Conservation (phyloP, 2,113 vertebrate species). For the Neogale vison region DNA sequence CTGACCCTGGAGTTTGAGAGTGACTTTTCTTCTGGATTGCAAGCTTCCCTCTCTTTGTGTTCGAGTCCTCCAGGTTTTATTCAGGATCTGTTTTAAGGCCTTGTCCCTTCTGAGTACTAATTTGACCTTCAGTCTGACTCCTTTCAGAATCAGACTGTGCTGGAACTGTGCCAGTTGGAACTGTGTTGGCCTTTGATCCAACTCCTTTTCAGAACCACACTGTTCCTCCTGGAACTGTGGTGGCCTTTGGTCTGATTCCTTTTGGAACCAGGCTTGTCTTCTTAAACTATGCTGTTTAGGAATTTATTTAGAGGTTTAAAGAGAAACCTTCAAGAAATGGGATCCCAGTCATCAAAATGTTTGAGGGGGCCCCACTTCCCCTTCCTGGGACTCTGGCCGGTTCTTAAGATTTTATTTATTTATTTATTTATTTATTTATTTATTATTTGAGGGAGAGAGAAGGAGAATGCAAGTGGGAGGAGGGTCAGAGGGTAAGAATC, state of each 20-base stretch:
- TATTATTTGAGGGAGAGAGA: neutral
- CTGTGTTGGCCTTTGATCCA: neutral
- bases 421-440: neutral
- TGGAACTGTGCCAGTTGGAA: neutral
- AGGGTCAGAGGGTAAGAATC: neutral
- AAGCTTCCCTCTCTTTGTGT: neutral
- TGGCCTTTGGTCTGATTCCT: neutral
- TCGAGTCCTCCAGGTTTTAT: neutral
- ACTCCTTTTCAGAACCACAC: neutral
- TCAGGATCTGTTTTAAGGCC: neutral
- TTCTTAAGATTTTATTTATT: neutral
- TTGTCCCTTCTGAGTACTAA: neutral
- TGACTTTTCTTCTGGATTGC: neutral
- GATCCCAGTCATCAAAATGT: neutral
- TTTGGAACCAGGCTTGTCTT: neutral
- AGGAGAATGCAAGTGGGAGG: neutral
- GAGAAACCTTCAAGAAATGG: neutral
- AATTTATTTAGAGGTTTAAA: neutral
- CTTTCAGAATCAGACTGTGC: neutral
- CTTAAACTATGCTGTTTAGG: neutral
- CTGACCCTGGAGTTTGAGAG: neutral
- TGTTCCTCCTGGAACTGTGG: neutral
- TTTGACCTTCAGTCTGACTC: neutral
- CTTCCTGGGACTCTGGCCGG: neutral
- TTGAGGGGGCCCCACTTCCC: neutral